Evolutionary conservation across 2,888 invertebrate species (phyloP), one percentile per base, ranked within the genome.

Genomic region (Myopa testacea): DNA sequence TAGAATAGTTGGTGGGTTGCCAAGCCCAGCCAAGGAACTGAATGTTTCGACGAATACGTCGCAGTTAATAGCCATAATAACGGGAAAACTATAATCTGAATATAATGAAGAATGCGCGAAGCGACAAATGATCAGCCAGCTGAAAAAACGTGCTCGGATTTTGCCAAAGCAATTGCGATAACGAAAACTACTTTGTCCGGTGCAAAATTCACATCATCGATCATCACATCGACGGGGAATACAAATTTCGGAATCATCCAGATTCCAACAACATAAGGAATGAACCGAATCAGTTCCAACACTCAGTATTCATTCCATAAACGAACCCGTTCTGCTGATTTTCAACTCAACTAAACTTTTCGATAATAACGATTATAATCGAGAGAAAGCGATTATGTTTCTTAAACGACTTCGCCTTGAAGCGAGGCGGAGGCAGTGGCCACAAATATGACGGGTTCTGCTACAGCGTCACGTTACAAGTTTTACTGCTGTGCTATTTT

Each of bases 381-480:
- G 12, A 38, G 67, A 1, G 16, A 38, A 12, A 38, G 38, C 19
- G n/a, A 38, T 38, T n/a, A 38, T 38, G 40, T 10, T 67, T 38
- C 38, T 26, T 26, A 63, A 63, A 63, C 19, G 14, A 37, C n/a
- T 38, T 67, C 37, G 67, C 14, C 16, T 14, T 12, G 67, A 67
- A 34, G n/a, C 37, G 40, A 67, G 6, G 37, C 12, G 38, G 40
- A 34, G 67, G 40, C 37, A 63, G 26, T 10, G 26, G 34, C 63
- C 37, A 5, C 50, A 38, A 62, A 65, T 52, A 34, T 58, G 68
- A 67, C 58, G 65, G 10, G 38, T 78, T 55, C 50, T 69, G 78
- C 74, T 55, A 45, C 65, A 78, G 68, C 68, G 69, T 74, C 74
- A 74, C 78, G 70, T 78, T 75, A n/a, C 62, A 26, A 68, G 45